Conservation (phyloP, 2,888 invertebrate species). For the Ganaspis brasiliensis region DNA sequence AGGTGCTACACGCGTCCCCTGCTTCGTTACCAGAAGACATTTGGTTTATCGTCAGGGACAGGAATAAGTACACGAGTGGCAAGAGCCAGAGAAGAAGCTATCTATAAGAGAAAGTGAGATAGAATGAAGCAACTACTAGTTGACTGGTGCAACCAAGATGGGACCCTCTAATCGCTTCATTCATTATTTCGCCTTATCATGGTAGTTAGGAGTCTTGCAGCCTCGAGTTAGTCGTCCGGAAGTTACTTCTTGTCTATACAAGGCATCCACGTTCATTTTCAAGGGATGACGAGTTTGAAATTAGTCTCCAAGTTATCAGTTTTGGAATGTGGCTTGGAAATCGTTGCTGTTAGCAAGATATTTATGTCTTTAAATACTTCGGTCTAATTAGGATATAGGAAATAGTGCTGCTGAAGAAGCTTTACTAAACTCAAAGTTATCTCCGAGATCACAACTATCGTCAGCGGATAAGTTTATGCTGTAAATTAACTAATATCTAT, state of each 20-base stretch:
- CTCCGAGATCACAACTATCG: not conserved
- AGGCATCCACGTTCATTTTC: constrained; percentile 22
- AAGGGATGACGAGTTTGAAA: constrained; percentile 33
- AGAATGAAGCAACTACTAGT: not conserved
- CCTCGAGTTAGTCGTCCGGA: constrained; percentile 18
- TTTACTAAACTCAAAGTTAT: constrained; percentile 1
- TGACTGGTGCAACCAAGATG: constrained; percentile 27
- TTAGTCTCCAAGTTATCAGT: constrained; percentile 33
- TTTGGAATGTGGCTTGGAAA: constrained; percentile 27
- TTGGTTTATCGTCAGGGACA: constrained; percentile 54
- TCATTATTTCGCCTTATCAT: constrained; percentile 36
- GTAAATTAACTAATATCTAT: not conserved
- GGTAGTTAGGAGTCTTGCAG: constrained; percentile 29
- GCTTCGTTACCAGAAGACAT: constrained; percentile 60
- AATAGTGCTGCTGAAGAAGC: not conserved
- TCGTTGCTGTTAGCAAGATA: not conserved
- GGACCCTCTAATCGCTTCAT: constrained; percentile 34
- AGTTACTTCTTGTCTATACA: constrained; percentile 29
- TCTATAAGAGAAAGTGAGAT: constrained; percentile 6
- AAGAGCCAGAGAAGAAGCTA: not conserved
- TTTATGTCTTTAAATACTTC: constrained; percentile 17
- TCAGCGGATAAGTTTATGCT: not conserved
- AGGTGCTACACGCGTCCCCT: constrained; percentile 61
- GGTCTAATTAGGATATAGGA: constrained; percentile 9
- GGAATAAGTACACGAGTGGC: constrained; percentile 22